Percentiles rank a stretch among this genome's conserved stretches.
Conservation (phyloP, 2,888 invertebrate species). For the Pollenia amentaria region DNA sequence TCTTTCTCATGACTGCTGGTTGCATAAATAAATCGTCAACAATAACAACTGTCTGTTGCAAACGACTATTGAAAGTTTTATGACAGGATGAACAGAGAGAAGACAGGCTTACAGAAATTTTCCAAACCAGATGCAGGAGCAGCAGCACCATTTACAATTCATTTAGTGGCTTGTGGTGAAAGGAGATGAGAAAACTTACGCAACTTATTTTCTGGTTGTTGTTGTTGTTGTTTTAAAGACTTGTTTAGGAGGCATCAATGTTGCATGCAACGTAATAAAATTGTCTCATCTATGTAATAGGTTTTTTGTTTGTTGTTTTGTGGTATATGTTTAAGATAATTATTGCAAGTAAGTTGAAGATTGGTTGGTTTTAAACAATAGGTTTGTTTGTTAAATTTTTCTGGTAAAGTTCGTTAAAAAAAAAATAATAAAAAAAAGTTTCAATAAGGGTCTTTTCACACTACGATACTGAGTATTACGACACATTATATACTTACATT, state of each 20-base stretch:
- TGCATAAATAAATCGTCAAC: conserved; percentile 66
- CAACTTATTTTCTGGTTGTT: conserved; percentile 53
- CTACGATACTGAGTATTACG: no score
- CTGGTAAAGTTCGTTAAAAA: no score
- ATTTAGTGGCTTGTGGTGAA: conserved; percentile 2
- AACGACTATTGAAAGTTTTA: conserved; percentile 70
- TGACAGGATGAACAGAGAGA: conserved; percentile 1
- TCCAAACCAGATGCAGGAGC: neutral
- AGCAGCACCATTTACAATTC: conserved; percentile 9
- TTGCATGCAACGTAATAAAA: conserved; percentile 26
- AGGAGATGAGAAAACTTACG: conserved; percentile 48
- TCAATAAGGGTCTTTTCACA: no score
- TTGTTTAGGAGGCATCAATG: conserved; percentile 40
- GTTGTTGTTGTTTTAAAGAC: conserved; percentile 37
- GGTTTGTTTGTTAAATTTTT: no score
- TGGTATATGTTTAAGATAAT: conserved; percentile 9
- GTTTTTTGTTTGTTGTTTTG: neutral
- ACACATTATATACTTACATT: no score
- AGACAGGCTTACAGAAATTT: neutral
- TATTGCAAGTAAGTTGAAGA: conserved; percentile 1
- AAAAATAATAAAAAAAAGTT: no score
- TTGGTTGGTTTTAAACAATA: no score
- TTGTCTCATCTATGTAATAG: conserved; percentile 30
- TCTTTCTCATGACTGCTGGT: conserved; percentile 34
- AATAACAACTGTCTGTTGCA: conserved; percentile 60